Percentiles rank a stretch among this genome's conserved stretches.
phyloP scores from a whole-genome alignment of 2,797 vertebrate species.

The Sandelia bainsii region DNA sequence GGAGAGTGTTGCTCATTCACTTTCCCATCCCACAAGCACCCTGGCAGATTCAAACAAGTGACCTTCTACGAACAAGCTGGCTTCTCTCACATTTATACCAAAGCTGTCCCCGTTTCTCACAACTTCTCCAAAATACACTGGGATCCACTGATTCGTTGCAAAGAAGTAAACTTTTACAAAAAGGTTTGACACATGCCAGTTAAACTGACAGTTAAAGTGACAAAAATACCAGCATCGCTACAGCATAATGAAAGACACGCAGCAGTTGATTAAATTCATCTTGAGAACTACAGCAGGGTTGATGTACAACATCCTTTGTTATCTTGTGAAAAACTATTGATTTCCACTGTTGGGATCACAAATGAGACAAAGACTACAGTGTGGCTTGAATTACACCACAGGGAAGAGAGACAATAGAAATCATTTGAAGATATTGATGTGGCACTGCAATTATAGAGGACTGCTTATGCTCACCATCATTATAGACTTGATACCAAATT shows the following conservation, averaged over 20 bases:
- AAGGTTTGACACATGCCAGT: conserved; percentile 14
- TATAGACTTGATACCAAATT: conserved; percentile 55
- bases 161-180: neutral
- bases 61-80: conserved; percentile 38
- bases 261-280: conserved; percentile 52
- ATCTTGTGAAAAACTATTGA: conserved; percentile 62
- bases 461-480: conserved; percentile 47
- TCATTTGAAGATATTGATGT: conserved; percentile 56
- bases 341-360: conserved; percentile 56
- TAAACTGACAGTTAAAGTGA: conserved; percentile 18
- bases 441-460: conserved; percentile 46
- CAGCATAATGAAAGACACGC: conserved; percentile 20
- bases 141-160: neutral
- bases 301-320: conserved; percentile 53
- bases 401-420: conserved; percentile 51
- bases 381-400: conserved; percentile 47
- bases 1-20: conserved; percentile 46
- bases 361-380: conserved; percentile 52
- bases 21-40: conserved; percentile 29
- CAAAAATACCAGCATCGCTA: neutral
- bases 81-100: conserved; percentile 13
- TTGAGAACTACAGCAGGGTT: conserved; percentile 18
- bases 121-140: neutral
- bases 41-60: conserved; percentile 49
- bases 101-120: conserved; percentile 23